These are phyloP conservation scores for Tricholauxania praeusta DNA, from an alignment of 2,888 invertebrate genomes.

Conservation along the genomic window DNA sequence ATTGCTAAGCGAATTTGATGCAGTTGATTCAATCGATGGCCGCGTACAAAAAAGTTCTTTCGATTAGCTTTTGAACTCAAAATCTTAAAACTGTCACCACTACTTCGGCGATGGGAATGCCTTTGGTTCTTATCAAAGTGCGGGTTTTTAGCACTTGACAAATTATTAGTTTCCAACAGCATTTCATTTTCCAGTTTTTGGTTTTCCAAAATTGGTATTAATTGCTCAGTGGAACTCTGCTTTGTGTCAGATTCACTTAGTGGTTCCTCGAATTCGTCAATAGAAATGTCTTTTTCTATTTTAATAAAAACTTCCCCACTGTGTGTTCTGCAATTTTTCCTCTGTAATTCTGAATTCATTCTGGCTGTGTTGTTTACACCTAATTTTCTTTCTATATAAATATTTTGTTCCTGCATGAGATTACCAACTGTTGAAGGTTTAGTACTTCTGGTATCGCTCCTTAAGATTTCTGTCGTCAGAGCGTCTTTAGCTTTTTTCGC, in stretches of 20 bases:
- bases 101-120: background rate
- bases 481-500: constrained; percentile 44
- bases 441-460: background rate
- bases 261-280: constrained; percentile 29
- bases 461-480: constrained; percentile 26
- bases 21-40: constrained; percentile 41
- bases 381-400: background rate
- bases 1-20: constrained; percentile 45
- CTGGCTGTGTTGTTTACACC: background rate
- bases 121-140: too few species aligned
- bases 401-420: background rate
- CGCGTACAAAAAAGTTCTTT: constrained; percentile 16
- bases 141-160: too few species aligned
- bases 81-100: background rate
- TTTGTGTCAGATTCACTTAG: background rate
- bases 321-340: background rate
- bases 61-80: background rate
- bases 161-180: background rate
- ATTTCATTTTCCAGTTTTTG: constrained; percentile 12
- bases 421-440: constrained; percentile 1
- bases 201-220: background rate
- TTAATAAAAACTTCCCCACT: constrained; percentile 39
- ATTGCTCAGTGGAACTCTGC: background rate
- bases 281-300: constrained; percentile 36
- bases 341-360: too few species aligned